Percentiles rank a stretch among this genome's conserved stretches.
phyloP scores from a whole-genome alignment of 2,888 invertebrate genomes.

The Magallana nippona region DNA sequence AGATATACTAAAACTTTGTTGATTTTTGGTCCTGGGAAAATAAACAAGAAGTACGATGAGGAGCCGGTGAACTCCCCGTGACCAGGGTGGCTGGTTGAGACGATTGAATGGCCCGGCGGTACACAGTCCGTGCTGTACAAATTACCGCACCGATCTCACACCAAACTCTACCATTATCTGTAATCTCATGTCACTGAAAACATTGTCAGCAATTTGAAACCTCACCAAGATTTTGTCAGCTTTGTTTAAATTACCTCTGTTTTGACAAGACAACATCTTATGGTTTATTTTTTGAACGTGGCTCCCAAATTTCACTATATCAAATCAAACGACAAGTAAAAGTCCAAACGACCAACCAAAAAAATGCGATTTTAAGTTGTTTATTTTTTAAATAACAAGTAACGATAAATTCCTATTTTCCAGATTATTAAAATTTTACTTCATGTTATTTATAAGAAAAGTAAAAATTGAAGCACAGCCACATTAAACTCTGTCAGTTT shows the following conservation, averaged over 20 bases:
- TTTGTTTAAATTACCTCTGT: conserved; percentile 2
- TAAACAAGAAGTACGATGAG: conserved; percentile 24
- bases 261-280: not conserved
- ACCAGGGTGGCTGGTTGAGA: not conserved
- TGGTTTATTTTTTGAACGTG: too few species aligned
- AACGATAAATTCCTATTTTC: too few species aligned
- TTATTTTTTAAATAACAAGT: too few species aligned
- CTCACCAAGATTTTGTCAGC: not conserved
- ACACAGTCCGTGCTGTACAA: not conserved
- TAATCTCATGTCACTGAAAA: conserved; percentile 21
- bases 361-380: too few species aligned
- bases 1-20: conserved; percentile 15
- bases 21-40: conserved; percentile 28
- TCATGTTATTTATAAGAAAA: too few species aligned
- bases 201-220: conserved; percentile 7
- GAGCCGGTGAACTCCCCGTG: conserved; percentile 13
- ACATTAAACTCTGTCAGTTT: too few species aligned
- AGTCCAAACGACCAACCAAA: too few species aligned
- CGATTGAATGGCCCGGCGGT: not conserved
- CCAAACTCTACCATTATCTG: not conserved
- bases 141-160: not conserved
- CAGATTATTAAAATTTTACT: too few species aligned
- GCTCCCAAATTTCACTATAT: too few species aligned
- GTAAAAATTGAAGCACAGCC: too few species aligned
- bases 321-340: too few species aligned